Conservation (phyloP, 2,888 invertebrate species). For the Patella caerulea region DNA sequence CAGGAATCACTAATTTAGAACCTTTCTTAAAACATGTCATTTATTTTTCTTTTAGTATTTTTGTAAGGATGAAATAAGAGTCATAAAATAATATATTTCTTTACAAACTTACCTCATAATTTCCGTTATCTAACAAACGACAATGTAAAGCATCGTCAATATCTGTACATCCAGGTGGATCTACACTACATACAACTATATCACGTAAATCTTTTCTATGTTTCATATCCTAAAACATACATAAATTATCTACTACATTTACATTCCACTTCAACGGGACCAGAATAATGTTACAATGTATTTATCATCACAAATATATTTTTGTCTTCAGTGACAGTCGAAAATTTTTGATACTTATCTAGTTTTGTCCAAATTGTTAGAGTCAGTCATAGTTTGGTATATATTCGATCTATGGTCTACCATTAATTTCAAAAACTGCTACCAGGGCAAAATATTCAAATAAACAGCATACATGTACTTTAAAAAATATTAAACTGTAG, state of each 20-base stretch:
- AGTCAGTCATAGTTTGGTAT: not conserved
- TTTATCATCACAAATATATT: too few relatives aligned
- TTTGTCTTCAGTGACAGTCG: too few relatives aligned
- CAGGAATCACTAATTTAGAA: too few relatives aligned
- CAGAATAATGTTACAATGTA: too few relatives aligned
- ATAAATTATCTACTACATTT: not conserved
- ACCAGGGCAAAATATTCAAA: not conserved
- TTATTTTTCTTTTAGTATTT: not conserved
- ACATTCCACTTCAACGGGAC: too few relatives aligned
- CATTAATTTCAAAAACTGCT: not conserved
- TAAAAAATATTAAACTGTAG: not conserved
- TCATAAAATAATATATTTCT: too few relatives aligned
- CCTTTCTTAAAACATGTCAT: not conserved
- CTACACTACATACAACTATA: slow-evolving; percentile 92
- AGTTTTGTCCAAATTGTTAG: too few relatives aligned
- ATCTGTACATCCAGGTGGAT: slow-evolving; percentile 98
- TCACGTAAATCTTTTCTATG: slow-evolving; percentile 88
- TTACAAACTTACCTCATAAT: slow-evolving; percentile 76
- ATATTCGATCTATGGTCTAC: too few relatives aligned
- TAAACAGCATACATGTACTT: not conserved
- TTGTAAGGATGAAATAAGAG: too few relatives aligned
- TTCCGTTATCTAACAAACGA: slow-evolving; percentile 80
- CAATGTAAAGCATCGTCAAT: slow-evolving; percentile 99
- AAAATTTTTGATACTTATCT: too few relatives aligned
- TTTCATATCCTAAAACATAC: slow-evolving; percentile 71